Percentiles rank a stretch among this genome's conserved stretches.
These are phyloP conservation scores for Podarcis cretensis DNA, from an alignment of 2,113 vertebrate species.

Conservation along the genomic window DNA sequence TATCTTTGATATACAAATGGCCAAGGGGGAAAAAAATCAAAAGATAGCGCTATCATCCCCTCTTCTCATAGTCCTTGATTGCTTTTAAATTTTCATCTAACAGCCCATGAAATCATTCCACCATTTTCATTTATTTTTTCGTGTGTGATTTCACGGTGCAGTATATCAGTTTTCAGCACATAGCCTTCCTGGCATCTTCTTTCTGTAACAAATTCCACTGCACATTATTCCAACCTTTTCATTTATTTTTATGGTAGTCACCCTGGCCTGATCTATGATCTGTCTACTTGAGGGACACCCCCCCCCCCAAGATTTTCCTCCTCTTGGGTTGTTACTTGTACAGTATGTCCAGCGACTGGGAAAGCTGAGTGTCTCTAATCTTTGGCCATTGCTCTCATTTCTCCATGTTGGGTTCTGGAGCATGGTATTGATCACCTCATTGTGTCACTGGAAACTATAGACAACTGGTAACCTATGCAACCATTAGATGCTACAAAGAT, in stretches of 20 bases:
- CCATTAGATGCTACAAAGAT: not conserved
- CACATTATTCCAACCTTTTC: constrained; percentile 47
- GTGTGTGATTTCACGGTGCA: constrained; percentile 59
- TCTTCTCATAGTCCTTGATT: constrained; percentile 35
- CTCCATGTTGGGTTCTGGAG: not conserved
- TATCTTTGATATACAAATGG: constrained; percentile 26
- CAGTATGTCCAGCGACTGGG: not conserved
- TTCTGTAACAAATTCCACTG: constrained; percentile 21
- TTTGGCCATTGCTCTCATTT: not conserved
- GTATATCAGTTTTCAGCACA: constrained; percentile 64
- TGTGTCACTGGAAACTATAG: not conserved
- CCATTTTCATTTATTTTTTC: constrained; percentile 66
- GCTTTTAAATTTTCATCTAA: constrained; percentile 59
- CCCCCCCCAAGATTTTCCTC: not conserved
- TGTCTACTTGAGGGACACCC: constrained; percentile 15
- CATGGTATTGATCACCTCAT: not conserved
- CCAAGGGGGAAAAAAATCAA: constrained; percentile 21
- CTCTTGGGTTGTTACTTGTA: not conserved
- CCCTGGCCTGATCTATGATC: constrained; percentile 30
- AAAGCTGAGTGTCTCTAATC: not conserved
- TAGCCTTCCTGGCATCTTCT: constrained; percentile 60
- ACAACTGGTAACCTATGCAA: not conserved
- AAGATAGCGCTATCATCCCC: not conserved
- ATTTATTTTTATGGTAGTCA: constrained; percentile 33
- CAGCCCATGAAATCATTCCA: constrained; percentile 55